A percentile compares a stretch with the other conserved stretches of the same genome.
Evolutionary conservation across 2,888 invertebrate genomes (phyloP).

Genomic region (Ryuthela nishihirai): DNA sequence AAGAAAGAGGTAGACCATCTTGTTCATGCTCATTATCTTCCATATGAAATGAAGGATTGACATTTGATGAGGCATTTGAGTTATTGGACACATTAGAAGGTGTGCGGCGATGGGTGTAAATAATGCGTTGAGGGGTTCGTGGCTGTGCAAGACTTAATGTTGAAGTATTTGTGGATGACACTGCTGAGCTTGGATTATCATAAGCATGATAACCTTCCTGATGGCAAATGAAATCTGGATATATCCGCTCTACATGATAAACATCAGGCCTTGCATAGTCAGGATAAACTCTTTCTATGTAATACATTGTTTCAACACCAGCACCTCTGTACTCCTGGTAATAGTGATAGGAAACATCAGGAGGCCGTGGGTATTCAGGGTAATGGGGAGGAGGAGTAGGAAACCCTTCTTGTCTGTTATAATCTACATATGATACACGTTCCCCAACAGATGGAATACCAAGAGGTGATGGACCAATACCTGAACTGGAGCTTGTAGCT

Average conservation of each 20-base stretch:
- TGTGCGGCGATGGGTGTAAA: constrained; percentile 65
- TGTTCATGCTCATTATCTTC: constrained; percentile 59
- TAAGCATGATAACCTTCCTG: constrained; percentile 42
- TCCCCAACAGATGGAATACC: constrained; percentile 30
- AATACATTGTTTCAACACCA: constrained; percentile 33
- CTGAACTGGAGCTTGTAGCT: constrained; percentile 38
- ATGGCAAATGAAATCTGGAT: constrained; percentile 48
- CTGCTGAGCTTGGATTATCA: constrained; percentile 38
- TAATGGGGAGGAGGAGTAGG: constrained; percentile 28
- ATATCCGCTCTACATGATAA: constrained; percentile 40
- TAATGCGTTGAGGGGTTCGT: constrained; percentile 34
- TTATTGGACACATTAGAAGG: constrained; percentile 70
- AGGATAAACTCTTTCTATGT: constrained; percentile 34
- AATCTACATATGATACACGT: constrained; percentile 30
- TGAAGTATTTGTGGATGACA: constrained; percentile 40
- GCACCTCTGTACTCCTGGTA: constrained; percentile 39
- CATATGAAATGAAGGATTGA: constrained; percentile 61
- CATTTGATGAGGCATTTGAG: constrained; percentile 54
- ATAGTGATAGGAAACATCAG: constrained; percentile 37
- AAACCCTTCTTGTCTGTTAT: constrained; percentile 27
- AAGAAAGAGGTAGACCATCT: constrained; percentile 27
- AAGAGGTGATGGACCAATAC: constrained; percentile 36
- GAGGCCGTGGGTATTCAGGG: constrained; percentile 15
- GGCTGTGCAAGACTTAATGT: constrained; percentile 40
- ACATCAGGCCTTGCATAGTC: constrained; percentile 36